Conservation (phyloP, 2,797 vertebrate species). For the Gadopsis marmoratus region DNA sequence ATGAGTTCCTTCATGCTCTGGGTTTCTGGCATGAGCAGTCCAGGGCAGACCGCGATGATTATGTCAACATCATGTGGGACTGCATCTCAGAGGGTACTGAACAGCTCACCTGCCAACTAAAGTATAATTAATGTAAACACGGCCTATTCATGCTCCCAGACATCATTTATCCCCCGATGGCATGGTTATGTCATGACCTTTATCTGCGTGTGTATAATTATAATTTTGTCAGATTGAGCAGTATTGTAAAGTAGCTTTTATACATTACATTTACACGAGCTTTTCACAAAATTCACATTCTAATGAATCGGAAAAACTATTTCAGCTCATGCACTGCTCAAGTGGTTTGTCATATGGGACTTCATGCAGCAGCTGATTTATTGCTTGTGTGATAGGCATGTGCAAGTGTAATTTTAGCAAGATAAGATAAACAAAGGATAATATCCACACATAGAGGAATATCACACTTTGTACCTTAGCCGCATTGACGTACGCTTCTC, state of each 20-base stretch:
- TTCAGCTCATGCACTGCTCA: not conserved
- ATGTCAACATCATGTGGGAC: slow-evolving; percentile 90
- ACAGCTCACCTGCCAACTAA: not conserved
- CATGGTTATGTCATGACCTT: not conserved
- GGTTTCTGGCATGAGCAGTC: slow-evolving; percentile 98
- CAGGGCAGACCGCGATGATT: slow-evolving; percentile 91
- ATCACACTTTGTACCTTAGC: not conserved
- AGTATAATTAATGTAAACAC: not conserved
- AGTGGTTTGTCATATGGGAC: slow-evolving; percentile 4
- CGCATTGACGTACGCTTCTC: slow-evolving; percentile 6
- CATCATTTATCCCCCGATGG: not conserved
- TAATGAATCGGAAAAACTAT: slow-evolving; percentile 1
- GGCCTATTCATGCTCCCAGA: not conserved
- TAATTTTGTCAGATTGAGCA: not conserved
- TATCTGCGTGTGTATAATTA: not conserved
- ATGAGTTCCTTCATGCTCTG: slow-evolving; percentile 93
- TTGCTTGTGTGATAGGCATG: slow-evolving; percentile 26
- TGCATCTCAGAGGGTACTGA: slow-evolving; percentile 87
- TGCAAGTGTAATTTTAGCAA: slow-evolving; percentile 3
- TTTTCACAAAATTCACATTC: not conserved
- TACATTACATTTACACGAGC: not conserved
- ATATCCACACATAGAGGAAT: not conserved
- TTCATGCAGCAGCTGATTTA: not conserved
- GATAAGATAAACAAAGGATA: slow-evolving; percentile 46
- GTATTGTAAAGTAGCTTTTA: not conserved